Conservation (phyloP, 2,888 invertebrate genomes). For the Dicyrtomina minuta region DNA sequence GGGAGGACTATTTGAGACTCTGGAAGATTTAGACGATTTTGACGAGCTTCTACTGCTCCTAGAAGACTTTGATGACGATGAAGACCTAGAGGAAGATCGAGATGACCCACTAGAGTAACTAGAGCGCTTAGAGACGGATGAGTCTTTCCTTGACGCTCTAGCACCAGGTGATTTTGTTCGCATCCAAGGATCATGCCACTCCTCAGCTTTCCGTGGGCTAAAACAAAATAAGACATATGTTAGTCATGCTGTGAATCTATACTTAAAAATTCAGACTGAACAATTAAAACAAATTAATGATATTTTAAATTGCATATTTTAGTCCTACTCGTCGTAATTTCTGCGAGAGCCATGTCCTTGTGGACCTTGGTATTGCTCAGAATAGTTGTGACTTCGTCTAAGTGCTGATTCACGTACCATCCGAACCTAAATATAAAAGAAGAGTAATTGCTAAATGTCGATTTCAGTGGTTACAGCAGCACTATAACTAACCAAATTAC, state of each 20-base stretch:
- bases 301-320: background rate
- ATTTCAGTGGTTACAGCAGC: no score
- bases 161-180: constrained; percentile 64
- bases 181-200: constrained; percentile 97
- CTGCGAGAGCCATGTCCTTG: constrained; percentile 19
- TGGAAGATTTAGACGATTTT: constrained; percentile 38
- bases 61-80: constrained; percentile 36
- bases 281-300: background rate
- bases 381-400: constrained; percentile 32
- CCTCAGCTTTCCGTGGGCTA: constrained; percentile 65
- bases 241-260: background rate
- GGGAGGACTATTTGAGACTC: constrained; percentile 34
- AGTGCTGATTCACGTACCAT: constrained; percentile 47
- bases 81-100: constrained; percentile 42
- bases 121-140: constrained; percentile 36
- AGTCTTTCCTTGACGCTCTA: constrained; percentile 35
- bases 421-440: constrained; percentile 34
- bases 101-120: constrained; percentile 44
- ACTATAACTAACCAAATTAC: no score
- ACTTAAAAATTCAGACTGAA: background rate
- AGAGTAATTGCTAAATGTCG: background rate
- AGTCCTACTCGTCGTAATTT: constrained; percentile 38
- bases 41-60: constrained; percentile 36
- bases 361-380: constrained; percentile 15
- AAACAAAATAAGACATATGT: background rate